A percentile compares a stretch with the other conserved stretches of the same genome.
Evolutionary conservation across 2,797 vertebrate species (phyloP).

Genomic region (Pelochelys cantorii): DNA sequence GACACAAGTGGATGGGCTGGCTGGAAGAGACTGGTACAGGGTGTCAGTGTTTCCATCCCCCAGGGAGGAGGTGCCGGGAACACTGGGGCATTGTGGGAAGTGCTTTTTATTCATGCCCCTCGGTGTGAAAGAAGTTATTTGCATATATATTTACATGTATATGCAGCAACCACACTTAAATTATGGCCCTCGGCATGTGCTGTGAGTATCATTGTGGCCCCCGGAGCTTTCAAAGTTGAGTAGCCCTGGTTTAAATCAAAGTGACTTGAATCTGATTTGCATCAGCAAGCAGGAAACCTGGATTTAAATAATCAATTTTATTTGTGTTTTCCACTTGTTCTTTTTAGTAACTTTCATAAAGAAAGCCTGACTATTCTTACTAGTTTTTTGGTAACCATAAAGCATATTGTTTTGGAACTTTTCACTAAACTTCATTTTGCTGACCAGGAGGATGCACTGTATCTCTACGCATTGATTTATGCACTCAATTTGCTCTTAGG

Average conservation of each 20-base stretch:
- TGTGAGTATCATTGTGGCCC: too few species aligned
- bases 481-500: background rate
- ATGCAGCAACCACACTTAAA: too few species aligned
- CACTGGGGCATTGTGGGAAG: too few species aligned
- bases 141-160: too few species aligned
- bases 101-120: too few species aligned
- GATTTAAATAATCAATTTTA: background rate
- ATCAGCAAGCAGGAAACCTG: background rate
- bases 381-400: background rate
- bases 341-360: background rate
- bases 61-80: too few species aligned
- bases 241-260: background rate
- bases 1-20: too few species aligned
- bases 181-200: too few species aligned
- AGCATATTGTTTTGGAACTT: background rate
- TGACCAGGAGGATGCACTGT: background rate
- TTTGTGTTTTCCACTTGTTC: background rate
- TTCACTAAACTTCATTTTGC: background rate
- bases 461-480: background rate
- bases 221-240: too few species aligned
- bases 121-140: too few species aligned
- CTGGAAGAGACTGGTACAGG: too few species aligned
- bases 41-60: too few species aligned
- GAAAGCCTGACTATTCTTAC: background rate
- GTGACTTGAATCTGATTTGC: background rate